Percentiles rank a stretch among this genome's conserved stretches.
These are phyloP conservation scores for Ceyx melanurus DNA, from an alignment of 2,113 vertebrate genomes.

Conservation along the genomic window DNA sequence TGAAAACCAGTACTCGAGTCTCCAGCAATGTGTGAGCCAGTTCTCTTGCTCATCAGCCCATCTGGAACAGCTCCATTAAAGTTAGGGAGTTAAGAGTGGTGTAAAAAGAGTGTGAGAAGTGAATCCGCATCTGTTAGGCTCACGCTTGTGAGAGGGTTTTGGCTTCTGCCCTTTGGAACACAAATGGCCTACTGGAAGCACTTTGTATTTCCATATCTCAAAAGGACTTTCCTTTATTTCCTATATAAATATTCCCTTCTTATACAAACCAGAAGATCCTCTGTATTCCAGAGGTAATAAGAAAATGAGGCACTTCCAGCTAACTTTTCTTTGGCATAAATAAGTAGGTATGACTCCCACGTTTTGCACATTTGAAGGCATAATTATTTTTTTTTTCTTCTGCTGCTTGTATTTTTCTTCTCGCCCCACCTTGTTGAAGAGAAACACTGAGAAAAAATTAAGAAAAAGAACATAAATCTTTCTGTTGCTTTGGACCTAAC, in stretches of 20 bases:
- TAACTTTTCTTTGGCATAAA: not conserved
- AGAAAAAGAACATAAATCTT: constrained; percentile 11
- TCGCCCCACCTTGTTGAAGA: not conserved
- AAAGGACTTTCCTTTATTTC: not conserved
- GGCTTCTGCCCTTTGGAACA: not conserved
- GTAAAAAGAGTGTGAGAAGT: not conserved
- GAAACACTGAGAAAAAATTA: not conserved
- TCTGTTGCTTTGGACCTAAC: constrained; percentile 20
- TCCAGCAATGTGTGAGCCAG: not conserved
- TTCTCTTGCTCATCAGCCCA: not conserved
- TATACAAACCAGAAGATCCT: not conserved
- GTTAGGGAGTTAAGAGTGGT: not conserved
- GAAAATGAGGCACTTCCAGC: not conserved
- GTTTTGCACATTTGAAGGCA: not conserved
- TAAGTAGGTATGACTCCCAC: not conserved
- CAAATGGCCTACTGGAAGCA: not conserved
- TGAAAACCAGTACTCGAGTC: not conserved
- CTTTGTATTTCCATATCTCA: not conserved
- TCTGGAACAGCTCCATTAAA: constrained; percentile 37
- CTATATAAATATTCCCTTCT: not conserved
- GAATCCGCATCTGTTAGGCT: not conserved
- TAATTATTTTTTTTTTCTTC: not conserved
- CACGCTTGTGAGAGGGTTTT: not conserved
- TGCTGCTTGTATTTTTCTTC: not conserved
- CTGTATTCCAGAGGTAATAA: not conserved